Percentiles rank a stretch among this genome's conserved stretches.
Conservation (phyloP, 1,140 invertebrate species). For the Babylonia areolata region DNA sequence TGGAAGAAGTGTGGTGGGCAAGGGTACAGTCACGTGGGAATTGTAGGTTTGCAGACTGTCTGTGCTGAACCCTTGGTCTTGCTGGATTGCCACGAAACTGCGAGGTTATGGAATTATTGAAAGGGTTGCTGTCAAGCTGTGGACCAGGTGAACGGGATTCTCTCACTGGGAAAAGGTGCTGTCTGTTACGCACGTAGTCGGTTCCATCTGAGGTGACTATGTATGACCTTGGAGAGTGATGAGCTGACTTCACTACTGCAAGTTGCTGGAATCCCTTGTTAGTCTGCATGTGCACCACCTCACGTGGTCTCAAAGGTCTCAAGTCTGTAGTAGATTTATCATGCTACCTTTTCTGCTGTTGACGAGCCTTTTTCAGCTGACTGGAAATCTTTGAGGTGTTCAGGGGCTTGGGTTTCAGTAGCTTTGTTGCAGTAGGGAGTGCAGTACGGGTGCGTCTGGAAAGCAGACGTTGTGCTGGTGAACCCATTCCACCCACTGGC, state of each 20-base stretch:
- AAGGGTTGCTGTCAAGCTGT: too few species aligned
- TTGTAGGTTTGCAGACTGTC: too few species aligned
- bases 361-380: neutral
- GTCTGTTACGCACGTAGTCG: neutral
- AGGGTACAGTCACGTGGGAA: too few species aligned
- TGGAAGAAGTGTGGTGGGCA: too few species aligned
- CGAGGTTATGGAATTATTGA: too few species aligned
- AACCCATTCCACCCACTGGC: neutral
- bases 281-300: neutral
- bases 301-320: neutral
- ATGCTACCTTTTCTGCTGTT: neutral
- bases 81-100: too few species aligned
- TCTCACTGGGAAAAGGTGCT: neutral
- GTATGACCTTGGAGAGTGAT: neutral
- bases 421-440: neutral
- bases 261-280: constrained; percentile 3
- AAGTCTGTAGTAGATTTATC: neutral
- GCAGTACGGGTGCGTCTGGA: neutral
- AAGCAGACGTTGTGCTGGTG: neutral
- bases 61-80: too few species aligned
- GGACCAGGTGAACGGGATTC: too few species aligned
- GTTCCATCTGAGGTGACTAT: constrained; percentile 12
- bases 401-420: neutral
- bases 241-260: neutral
- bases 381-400: neutral